These are phyloP conservation scores for Lepidocyrtinus sp. DNA, from an alignment of 2,888 invertebrate genomes.

Conservation along the genomic window DNA sequence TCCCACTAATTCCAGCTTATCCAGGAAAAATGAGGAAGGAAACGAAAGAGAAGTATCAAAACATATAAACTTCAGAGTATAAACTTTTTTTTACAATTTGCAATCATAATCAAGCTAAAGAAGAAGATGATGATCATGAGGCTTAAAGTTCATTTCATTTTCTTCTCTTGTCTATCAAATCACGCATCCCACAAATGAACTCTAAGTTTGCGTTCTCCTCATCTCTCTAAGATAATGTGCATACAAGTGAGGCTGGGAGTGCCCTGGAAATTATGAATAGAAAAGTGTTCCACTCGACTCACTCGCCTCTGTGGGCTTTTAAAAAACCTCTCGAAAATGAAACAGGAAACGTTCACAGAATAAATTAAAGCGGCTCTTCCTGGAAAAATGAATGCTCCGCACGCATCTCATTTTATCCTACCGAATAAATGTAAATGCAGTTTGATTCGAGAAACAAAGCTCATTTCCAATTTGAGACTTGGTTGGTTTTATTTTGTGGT, in stretches of 20 bases:
- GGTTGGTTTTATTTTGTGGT: neutral
- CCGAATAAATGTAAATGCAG: neutral
- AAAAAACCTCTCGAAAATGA: constrained; percentile 4
- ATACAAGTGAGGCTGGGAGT: neutral
- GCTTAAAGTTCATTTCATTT: constrained; percentile 47
- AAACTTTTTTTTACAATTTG: neutral
- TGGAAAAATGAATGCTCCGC: neutral
- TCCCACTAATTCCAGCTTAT: neutral
- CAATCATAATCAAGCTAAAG: neutral
- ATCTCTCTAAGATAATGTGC: neutral
- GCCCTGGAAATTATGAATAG: constrained; percentile 1
- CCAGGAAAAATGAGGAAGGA: neutral
- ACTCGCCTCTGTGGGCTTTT: constrained; percentile 18
- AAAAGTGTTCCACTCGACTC: neutral
- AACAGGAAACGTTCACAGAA: constrained; percentile 35
- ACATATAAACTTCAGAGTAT: neutral
- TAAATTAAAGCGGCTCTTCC: constrained; percentile 31
- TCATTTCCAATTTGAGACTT: neutral
- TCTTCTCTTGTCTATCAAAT: constrained; percentile 1
- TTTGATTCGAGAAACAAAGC: neutral
- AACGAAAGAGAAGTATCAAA: neutral
- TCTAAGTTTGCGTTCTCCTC: constrained; percentile 13
- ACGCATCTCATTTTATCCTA: too few relatives aligned
- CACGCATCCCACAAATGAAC: constrained; percentile 28
- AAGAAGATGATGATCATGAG: constrained; percentile 21